Evolutionary conservation across 2,888 invertebrate genomes (phyloP).

Genomic region (Prosapia bicincta): DNA sequence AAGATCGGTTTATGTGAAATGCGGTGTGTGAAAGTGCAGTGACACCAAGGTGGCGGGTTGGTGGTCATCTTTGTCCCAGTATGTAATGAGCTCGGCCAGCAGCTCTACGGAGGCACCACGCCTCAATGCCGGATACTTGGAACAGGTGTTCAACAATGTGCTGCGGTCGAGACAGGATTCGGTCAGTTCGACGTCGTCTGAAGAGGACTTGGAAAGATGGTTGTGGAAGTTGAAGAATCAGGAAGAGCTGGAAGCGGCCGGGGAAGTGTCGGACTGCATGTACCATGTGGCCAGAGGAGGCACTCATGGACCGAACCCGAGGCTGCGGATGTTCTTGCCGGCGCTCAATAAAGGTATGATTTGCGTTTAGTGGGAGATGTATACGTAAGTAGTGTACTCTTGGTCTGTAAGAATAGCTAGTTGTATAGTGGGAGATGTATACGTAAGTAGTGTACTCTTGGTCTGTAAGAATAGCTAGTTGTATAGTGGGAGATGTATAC

Average conservation of each 20-base stretch:
- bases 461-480: too few species aligned
- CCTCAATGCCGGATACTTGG: not conserved
- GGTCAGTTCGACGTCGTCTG: not conserved
- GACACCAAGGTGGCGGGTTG: not conserved
- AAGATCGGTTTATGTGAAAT: not conserved
- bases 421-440: too few species aligned
- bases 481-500: too few species aligned
- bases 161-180: constrained; percentile 8
- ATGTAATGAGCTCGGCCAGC: not conserved
- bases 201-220: constrained; percentile 22
- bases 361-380: too few species aligned
- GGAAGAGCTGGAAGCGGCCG: constrained; percentile 33
- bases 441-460: too few species aligned
- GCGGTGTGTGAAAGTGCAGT: not conserved
- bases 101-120: not conserved
- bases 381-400: too few species aligned
- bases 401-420: too few species aligned
- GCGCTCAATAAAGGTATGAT: constrained; percentile 31
- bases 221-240: constrained; percentile 11
- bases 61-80: not conserved
- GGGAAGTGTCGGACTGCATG: constrained; percentile 35
- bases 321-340: constrained; percentile 29
- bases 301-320: constrained; percentile 8
- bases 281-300: constrained; percentile 32
- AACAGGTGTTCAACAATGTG: constrained; percentile 18